Conservation (phyloP, 2,888 invertebrate genomes). For the Catonia carolina region DNA sequence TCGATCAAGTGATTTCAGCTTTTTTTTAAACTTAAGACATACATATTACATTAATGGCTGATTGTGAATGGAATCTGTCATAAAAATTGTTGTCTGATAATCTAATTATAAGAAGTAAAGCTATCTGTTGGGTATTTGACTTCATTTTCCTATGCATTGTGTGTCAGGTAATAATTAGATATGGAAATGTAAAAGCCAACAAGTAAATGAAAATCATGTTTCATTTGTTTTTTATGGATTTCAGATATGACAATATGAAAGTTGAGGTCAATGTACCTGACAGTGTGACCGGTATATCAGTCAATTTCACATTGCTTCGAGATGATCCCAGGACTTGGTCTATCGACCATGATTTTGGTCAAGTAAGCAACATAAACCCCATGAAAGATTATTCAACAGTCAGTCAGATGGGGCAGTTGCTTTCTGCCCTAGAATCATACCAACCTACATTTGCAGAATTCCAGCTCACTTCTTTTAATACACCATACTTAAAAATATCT, state of each 20-base stretch:
- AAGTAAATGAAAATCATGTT: too few species aligned
- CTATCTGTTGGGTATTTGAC: too few species aligned
- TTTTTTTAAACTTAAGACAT: too few species aligned
- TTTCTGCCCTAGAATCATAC: slow-evolving; percentile 62
- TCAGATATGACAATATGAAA: slow-evolving; percentile 57
- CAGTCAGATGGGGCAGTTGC: slow-evolving; percentile 54
- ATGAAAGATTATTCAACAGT: slow-evolving; percentile 56
- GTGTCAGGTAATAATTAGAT: too few species aligned
- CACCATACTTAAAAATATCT: slow-evolving; percentile 20
- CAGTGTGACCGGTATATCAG: slow-evolving; percentile 26
- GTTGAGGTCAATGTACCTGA: slow-evolving; percentile 55
- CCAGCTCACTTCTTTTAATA: slow-evolving; percentile 3
- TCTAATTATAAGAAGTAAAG: too few species aligned
- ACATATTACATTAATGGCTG: too few species aligned
- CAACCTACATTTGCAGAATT: slow-evolving; percentile 44
- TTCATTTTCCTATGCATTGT: too few species aligned
- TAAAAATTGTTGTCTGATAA: too few species aligned
- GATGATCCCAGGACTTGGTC: slow-evolving; percentile 78
- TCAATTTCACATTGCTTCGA: slow-evolving; percentile 70
- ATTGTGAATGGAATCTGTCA: too few species aligned
- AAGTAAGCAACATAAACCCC: slow-evolving; percentile 57
- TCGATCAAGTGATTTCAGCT: too few species aligned
- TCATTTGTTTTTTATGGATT: slow-evolving; percentile 13
- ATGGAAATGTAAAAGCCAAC: too few species aligned
- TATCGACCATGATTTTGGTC: slow-evolving; percentile 67